Evolutionary conservation across 2,113 vertebrate species (phyloP).

Genomic region (Notechis scutatus): DNA sequence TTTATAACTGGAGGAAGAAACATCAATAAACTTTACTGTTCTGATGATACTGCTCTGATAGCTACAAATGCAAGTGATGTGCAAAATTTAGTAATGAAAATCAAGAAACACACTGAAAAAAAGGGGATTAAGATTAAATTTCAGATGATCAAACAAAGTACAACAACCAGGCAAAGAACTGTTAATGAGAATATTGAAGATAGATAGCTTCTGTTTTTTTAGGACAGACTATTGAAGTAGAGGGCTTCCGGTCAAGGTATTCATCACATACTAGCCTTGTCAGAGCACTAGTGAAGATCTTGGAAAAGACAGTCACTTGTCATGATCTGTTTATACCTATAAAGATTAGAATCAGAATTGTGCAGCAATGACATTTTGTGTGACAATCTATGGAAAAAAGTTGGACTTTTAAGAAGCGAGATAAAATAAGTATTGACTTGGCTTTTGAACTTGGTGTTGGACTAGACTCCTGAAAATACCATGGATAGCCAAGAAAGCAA

Average conservation of each 20-base stretch:
- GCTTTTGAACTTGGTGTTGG: too few relatives aligned
- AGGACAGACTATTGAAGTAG: background rate
- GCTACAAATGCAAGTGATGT: background rate
- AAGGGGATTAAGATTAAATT: background rate
- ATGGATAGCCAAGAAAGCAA: background rate
- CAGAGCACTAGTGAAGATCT: background rate
- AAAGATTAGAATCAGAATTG: too few relatives aligned
- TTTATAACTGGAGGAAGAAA: background rate
- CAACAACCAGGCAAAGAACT: background rate
- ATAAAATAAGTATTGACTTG: too few relatives aligned
- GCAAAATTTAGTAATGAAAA: background rate
- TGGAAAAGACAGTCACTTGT: background rate
- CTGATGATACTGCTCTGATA: background rate
- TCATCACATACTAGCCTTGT: background rate
- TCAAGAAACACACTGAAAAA: background rate
- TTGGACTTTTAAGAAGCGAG: too few relatives aligned
- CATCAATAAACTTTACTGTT: background rate
- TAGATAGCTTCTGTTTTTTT: background rate
- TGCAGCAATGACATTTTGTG: too few relatives aligned
- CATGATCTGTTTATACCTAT: background rate
- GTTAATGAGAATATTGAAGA: background rate
- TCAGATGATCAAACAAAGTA: background rate
- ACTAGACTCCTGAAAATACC: too few relatives aligned
- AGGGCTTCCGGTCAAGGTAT: background rate
- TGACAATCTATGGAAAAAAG: too few relatives aligned